Evolutionary conservation across 2,888 invertebrate species (phyloP).

Genomic region (Omphaloscelis lunosa): DNA sequence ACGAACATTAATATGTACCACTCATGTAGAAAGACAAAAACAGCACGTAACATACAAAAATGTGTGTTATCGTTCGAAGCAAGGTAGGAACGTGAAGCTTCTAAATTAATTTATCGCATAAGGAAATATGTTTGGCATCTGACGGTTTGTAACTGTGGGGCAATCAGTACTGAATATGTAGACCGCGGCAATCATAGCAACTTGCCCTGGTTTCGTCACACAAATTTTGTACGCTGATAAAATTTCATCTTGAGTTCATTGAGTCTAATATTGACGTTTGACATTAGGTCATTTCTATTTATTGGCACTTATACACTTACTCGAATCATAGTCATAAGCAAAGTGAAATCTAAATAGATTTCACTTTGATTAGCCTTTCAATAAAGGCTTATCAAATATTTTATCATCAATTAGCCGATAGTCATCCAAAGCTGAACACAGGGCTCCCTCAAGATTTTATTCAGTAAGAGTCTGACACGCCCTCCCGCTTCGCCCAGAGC

Average conservation of each 20-base stretch:
- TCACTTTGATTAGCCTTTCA: no score
- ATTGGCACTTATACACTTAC: not conserved
- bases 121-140: constrained; percentile 38
- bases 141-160: constrained; percentile 37
- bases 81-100: constrained; percentile 9
- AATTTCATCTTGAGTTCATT: constrained; percentile 37
- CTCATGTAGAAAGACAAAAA: constrained; percentile 10
- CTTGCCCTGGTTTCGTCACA: constrained; percentile 59
- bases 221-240: constrained; percentile 51
- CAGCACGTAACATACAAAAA: constrained; percentile 16
- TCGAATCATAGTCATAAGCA: not conserved
- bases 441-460: no score
- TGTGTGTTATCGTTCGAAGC: constrained; percentile 13
- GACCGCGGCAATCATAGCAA: constrained; percentile 49
- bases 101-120: constrained; percentile 31
- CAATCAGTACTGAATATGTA: constrained; percentile 53
- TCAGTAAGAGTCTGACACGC: no score
- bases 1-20: not conserved
- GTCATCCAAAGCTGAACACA: no score
- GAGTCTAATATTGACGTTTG: constrained; percentile 36
- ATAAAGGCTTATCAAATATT: not conserved
- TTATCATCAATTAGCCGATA: not conserved
- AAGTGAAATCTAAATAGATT: not conserved
- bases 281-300: constrained; percentile 33
- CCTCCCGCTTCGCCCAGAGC: no score